Percentiles rank a stretch among this genome's conserved stretches.
phyloP scores from a whole-genome alignment of 1,140 invertebrate genomes.

The Araneus ventricosus region DNA sequence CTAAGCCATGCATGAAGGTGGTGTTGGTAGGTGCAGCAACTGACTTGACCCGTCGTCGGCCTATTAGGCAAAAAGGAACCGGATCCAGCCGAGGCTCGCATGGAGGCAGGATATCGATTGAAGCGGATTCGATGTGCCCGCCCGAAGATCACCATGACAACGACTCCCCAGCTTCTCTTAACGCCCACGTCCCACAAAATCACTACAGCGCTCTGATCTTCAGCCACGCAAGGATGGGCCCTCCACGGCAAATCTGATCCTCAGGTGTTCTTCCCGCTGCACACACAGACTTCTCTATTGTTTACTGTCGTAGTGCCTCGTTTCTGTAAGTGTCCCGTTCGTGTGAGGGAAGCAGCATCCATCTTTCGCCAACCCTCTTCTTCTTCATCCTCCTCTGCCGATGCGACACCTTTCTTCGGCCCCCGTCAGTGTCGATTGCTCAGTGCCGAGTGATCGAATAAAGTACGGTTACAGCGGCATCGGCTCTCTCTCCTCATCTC shows the following conservation, averaged over 20 bases:
- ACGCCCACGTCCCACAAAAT: slow-evolving; percentile 59
- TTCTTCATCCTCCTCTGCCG: neutral
- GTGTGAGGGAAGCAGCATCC: slow-evolving; percentile 6
- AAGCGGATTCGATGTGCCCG: slow-evolving; percentile 33
- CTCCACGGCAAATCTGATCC: slow-evolving; percentile 36
- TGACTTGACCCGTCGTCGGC: neutral
- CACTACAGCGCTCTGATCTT: slow-evolving; percentile 12
- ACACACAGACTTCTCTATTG: neutral
- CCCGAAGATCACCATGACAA: slow-evolving; percentile 50
- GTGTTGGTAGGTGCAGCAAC: slow-evolving; percentile 45
- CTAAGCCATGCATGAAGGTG: slow-evolving; percentile 35
- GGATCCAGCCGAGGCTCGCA: neutral
- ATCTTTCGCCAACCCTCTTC: neutral
- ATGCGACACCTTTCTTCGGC: slow-evolving; percentile 47
- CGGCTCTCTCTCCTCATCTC: neutral
- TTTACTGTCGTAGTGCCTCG: neutral
- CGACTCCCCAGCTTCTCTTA: slow-evolving; percentile 70
- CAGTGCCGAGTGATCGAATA: slow-evolving; percentile 37
- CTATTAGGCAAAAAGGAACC: slow-evolving; percentile 43
- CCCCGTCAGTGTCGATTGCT: neutral
- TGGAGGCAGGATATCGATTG: slow-evolving; percentile 39
- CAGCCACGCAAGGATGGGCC: neutral
- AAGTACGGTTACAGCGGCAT: slow-evolving; percentile 12
- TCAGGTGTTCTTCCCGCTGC: neutral
- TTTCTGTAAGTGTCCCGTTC: neutral